Conservation (phyloP, 2,888 invertebrate genomes). For the Parapristionchus giblindavisi region DNA sequence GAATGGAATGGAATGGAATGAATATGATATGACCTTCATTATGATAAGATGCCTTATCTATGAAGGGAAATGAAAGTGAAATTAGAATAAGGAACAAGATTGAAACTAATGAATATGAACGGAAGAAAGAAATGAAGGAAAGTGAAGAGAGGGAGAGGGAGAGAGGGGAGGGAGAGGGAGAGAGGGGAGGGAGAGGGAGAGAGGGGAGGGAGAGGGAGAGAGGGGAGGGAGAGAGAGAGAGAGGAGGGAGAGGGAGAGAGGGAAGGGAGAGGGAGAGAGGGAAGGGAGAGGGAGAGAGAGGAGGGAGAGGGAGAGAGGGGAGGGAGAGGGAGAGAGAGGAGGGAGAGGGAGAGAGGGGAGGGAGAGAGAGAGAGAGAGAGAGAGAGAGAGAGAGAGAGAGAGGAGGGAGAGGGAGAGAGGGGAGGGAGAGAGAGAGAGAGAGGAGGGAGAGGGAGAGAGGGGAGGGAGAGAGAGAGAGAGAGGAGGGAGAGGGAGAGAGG, state of each 20-base stretch:
- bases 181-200: neutral
- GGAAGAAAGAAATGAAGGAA: constrained; percentile 15
- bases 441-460: neutral
- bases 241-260: constrained; percentile 3
- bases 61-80: constrained; percentile 22
- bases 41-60: constrained; percentile 1
- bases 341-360: neutral
- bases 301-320: neutral
- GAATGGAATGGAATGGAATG: constrained; percentile 1
- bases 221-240: constrained; percentile 6
- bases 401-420: neutral
- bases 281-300: neutral
- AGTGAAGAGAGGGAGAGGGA: neutral
- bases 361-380: neutral
- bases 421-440: neutral
- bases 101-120: constrained; percentile 10
- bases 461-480: neutral
- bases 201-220: neutral
- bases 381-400: neutral
- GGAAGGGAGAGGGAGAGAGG: neutral
- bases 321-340: neutral
- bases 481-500: neutral
- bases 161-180: neutral
- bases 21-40: constrained; percentile 12
- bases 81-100: neutral